Percentiles rank a stretch among this genome's conserved stretches.
These are phyloP conservation scores for Sinelater perroti DNA, from an alignment of 2,888 invertebrate species.

Conservation along the genomic window DNA sequence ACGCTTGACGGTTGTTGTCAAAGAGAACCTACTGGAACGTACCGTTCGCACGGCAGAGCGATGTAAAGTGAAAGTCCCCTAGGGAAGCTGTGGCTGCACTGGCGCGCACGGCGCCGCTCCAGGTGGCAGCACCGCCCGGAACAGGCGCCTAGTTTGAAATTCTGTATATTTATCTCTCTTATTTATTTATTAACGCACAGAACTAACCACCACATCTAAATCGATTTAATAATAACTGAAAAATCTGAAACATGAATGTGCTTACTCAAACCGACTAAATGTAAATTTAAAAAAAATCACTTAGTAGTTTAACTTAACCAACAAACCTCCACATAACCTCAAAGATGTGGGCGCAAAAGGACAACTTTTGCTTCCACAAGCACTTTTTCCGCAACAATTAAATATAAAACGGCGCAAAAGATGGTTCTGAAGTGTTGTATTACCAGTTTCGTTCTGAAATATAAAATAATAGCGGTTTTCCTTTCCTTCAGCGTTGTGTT, in stretches of 20 bases:
- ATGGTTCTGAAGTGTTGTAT: conserved; percentile 7
- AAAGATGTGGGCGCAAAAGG: conserved; percentile 5
- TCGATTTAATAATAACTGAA: no score
- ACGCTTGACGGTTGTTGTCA: conserved; percentile 11
- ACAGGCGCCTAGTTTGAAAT: no score
- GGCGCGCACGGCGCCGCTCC: no score
- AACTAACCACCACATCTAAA: no score
- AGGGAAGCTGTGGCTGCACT: background rate
- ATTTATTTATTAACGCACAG: background rate
- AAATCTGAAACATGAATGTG: no score
- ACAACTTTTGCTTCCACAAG: conserved; percentile 6
- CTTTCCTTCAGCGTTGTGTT: background rate
- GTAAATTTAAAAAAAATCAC: no score
- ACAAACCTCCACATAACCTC: conserved; percentile 9
- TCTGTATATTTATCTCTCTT: background rate
- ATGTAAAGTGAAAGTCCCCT: conserved; percentile 9
- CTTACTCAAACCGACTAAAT: no score
- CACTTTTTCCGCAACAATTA: background rate
- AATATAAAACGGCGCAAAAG: background rate
- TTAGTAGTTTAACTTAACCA: background rate
- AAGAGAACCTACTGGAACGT: conserved; percentile 7
- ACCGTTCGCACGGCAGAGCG: background rate
- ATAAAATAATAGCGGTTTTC: background rate
- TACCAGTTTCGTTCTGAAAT: background rate
- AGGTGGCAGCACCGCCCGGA: background rate